Percentiles rank a stretch among this genome's conserved stretches.
phyloP scores from a whole-genome alignment of 2,113 vertebrate genomes.

The Vulpes ferrilata region DNA sequence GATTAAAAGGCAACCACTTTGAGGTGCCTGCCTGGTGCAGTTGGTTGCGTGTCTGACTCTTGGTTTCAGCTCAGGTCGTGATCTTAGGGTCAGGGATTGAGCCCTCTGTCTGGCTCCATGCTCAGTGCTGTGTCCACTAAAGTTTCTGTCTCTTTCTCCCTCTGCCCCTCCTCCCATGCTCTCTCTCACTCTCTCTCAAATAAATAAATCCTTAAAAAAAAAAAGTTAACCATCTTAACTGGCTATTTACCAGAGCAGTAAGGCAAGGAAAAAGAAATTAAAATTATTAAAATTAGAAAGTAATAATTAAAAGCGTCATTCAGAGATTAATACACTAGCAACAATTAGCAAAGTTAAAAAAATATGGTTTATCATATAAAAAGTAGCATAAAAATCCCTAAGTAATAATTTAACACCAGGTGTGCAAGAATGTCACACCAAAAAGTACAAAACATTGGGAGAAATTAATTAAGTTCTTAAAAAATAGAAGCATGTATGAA shows the following conservation, averaged over 20 bases:
- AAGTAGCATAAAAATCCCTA: neutral
- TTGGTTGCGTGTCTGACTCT: neutral
- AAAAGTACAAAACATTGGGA: neutral
- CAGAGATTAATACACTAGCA: neutral
- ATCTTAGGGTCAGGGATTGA: neutral
- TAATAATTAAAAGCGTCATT: neutral
- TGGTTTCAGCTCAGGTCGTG: neutral
- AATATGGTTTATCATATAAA: neutral
- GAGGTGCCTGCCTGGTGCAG: neutral
- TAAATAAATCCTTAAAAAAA: neutral
- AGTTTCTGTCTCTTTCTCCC: neutral
- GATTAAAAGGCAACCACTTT: neutral
- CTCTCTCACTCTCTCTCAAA: neutral
- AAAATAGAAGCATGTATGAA: neutral
- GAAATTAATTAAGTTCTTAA: neutral
- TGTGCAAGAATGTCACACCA: neutral
- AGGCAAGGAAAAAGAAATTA: neutral
- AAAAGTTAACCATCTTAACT: neutral
- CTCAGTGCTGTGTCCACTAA: neutral
- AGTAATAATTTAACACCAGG: neutral
- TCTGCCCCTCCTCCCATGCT: neutral
- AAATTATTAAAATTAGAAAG: conserved; percentile 5
- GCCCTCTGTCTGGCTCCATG: neutral
- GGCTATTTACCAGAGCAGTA: neutral
- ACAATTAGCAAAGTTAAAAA: neutral